Evolutionary conservation across 2,888 invertebrate genomes (phyloP).

Genomic region (Scaptomyza flava): DNA sequence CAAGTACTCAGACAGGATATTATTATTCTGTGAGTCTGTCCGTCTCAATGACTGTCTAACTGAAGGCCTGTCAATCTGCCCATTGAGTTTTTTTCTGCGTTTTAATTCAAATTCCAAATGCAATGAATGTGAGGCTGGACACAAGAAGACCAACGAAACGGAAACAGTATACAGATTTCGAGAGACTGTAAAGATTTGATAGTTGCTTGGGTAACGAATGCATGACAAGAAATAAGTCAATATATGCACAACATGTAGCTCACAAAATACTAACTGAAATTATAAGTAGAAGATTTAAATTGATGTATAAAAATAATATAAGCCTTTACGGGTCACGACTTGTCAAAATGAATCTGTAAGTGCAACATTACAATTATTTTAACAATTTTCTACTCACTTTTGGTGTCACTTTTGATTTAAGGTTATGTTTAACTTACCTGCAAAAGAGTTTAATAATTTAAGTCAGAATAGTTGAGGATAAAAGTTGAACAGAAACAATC

Average conservation of each 20-base stretch:
- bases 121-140: constrained; percentile 42
- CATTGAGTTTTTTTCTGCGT: constrained; percentile 29
- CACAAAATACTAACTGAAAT: too few species aligned
- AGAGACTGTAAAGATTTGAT: too few species aligned
- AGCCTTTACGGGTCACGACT: too few species aligned
- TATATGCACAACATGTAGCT: not conserved
- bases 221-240: not conserved
- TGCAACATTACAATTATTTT: not conserved
- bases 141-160: not conserved
- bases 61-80: constrained; percentile 1
- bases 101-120: constrained; percentile 58
- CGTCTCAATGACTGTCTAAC: not conserved
- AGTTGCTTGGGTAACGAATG: not conserved
- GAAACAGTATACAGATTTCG: not conserved
- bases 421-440: constrained; percentile 38
- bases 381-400: constrained; percentile 11
- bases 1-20: constrained; percentile 59
- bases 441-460: constrained; percentile 18
- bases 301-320: too few species aligned
- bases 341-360: not conserved
- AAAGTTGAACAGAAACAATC: not conserved
- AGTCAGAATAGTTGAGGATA: not conserved
- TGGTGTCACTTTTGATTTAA: not conserved
- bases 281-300: too few species aligned
- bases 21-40: constrained; percentile 40